A percentile compares a stretch with the other conserved stretches of the same genome.
These are phyloP conservation scores for Leistus spinibarbis DNA, from an alignment of 2,888 invertebrate genomes.

Conservation along the genomic window DNA sequence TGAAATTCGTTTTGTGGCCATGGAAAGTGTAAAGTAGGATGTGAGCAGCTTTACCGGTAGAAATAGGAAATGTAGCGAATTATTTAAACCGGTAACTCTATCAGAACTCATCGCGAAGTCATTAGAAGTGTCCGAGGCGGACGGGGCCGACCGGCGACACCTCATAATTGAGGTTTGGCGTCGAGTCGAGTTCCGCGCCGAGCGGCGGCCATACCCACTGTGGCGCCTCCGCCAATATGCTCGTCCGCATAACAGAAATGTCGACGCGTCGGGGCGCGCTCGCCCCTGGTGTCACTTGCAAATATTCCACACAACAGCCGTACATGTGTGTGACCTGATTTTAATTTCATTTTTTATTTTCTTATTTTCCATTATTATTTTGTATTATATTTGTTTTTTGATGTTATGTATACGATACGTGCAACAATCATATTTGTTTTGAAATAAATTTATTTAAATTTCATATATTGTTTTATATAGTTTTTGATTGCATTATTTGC, in stretches of 20 bases:
- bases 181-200: not conserved
- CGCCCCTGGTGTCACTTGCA: not conserved
- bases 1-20: not conserved
- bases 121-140: slow-evolving; percentile 26
- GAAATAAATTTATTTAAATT: too few species aligned
- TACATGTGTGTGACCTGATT: not conserved
- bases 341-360: not conserved
- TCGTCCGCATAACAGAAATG: not conserved
- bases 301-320: not conserved
- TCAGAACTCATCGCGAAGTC: slow-evolving; percentile 36
- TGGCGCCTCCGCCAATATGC: not conserved
- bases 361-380: not conserved
- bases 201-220: not conserved
- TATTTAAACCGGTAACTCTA: slow-evolving; percentile 35
- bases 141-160: slow-evolving; percentile 27
- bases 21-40: not conserved
- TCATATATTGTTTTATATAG: too few species aligned
- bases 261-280: not conserved
- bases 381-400: too few species aligned
- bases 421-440: too few species aligned
- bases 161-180: slow-evolving; percentile 35
- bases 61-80: slow-evolving; percentile 12
- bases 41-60: not conserved
- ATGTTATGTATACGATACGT: too few species aligned
- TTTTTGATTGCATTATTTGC: too few species aligned